Evolutionary conservation across 2,888 invertebrate species (phyloP).

Genomic region (Coremacera marginata): DNA sequence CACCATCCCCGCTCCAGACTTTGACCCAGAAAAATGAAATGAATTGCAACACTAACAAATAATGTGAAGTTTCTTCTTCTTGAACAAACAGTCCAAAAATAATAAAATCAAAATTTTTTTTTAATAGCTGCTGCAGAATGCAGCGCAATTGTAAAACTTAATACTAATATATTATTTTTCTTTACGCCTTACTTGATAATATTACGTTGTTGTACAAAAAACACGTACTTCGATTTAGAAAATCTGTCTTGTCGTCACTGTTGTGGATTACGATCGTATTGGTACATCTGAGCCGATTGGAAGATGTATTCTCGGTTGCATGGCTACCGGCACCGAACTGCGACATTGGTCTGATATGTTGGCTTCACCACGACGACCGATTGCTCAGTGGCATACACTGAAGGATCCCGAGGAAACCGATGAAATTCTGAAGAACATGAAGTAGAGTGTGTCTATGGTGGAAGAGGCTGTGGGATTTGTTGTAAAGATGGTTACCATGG

Average conservation of each 20-base stretch:
- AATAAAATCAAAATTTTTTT: not conserved
- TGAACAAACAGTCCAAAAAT: conserved; percentile 47
- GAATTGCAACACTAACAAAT: conserved; percentile 9
- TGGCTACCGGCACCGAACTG: conserved; percentile 96
- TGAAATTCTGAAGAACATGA: conserved; percentile 68
- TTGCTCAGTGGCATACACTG: conserved; percentile 99
- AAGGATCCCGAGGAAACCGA: conserved; percentile 92
- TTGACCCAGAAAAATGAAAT: not conserved
- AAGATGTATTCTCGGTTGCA: conserved; percentile 95
- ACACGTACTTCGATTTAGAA: conserved; percentile 75
- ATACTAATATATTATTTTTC: conserved; percentile 47
- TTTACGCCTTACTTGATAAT: conserved; percentile 13
- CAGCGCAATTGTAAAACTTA: not conserved
- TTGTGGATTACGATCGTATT: conserved; percentile 99
- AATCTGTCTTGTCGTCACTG: conserved; percentile 98
- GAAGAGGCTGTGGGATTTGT: conserved; percentile 34
- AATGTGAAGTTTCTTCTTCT: conserved; percentile 51
- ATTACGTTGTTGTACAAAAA: not conserved
- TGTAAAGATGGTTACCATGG: not conserved
- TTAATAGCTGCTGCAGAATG: not conserved
- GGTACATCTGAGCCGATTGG: conserved; percentile 99
- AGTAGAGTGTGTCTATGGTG: conserved; percentile 54
- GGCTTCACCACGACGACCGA: conserved; percentile 98
- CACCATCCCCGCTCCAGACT: not conserved
- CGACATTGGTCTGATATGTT: conserved; percentile 99